A percentile compares a stretch with the other conserved stretches of the same genome.
These are phyloP conservation scores for Panopea generosa DNA, from an alignment of 2,888 invertebrate genomes.

Conservation along the genomic window DNA sequence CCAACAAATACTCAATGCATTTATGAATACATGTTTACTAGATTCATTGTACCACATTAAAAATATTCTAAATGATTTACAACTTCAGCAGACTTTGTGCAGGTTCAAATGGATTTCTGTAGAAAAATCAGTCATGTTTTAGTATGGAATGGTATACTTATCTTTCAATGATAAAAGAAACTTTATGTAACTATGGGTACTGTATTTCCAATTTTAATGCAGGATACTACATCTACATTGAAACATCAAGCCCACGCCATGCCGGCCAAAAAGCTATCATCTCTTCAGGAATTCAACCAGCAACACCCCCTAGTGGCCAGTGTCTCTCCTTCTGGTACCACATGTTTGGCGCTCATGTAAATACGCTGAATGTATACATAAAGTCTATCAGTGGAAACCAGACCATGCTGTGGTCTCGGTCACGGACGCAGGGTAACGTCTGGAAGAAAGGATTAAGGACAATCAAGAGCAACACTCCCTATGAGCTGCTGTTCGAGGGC, in stretches of 20 bases:
- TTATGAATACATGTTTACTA: too few relatives aligned
- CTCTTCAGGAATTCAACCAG: slow-evolving; percentile 69
- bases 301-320: slow-evolving; percentile 57
- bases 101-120: too few relatives aligned
- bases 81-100: too few relatives aligned
- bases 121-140: too few relatives aligned
- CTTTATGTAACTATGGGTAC: too few relatives aligned
- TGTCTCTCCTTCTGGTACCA: slow-evolving; percentile 83
- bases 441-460: slow-evolving; percentile 75
- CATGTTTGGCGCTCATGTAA: slow-evolving; percentile 81
- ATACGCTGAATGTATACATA: slow-evolving; percentile 77
- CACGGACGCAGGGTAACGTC: slow-evolving; percentile 74
- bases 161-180: too few relatives aligned
- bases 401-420: slow-evolving; percentile 75
- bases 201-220: too few relatives aligned
- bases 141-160: too few relatives aligned
- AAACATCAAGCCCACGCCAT: slow-evolving; percentile 75
- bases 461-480: slow-evolving; percentile 62
- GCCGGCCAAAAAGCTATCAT: slow-evolving; percentile 69
- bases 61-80: too few relatives aligned
- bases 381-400: slow-evolving; percentile 55
- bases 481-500: slow-evolving; percentile 81
- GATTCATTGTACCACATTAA: too few relatives aligned
- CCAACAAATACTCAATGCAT: too few relatives aligned
- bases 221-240: slow-evolving; percentile 82